Percentiles rank a stretch among this genome's conserved stretches.
phyloP scores from a whole-genome alignment of 2,797 vertebrate species.

The Pteronotus mesoamericanus region DNA sequence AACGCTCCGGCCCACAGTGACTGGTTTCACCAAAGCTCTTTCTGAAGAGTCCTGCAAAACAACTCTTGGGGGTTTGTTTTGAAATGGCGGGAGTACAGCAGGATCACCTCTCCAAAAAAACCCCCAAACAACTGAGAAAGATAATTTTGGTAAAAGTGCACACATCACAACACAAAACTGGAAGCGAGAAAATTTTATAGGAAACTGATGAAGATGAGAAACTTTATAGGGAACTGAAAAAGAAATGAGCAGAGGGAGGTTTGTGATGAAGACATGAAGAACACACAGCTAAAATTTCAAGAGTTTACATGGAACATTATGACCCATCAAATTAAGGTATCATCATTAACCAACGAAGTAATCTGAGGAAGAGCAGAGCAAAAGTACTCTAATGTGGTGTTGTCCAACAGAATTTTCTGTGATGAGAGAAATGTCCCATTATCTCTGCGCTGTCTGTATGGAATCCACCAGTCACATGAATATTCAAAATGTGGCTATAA shows the following conservation, averaged over 20 bases:
- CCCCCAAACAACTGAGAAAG: not conserved
- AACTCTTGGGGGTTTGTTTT: not conserved
- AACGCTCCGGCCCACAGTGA: not conserved
- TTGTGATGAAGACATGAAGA: not conserved
- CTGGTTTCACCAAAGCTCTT: not conserved
- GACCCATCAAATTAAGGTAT: not conserved
- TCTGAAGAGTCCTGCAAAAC: not conserved
- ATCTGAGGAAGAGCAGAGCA: not conserved
- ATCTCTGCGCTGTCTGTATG: not conserved
- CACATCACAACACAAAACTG: not conserved
- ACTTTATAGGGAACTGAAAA: not conserved
- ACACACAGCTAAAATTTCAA: not conserved
- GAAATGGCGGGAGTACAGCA: not conserved
- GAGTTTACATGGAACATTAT: not conserved
- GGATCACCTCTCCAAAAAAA: not conserved
- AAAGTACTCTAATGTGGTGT: not conserved
- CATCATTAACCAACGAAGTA: not conserved
- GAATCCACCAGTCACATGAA: not conserved
- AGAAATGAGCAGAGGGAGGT: not conserved
- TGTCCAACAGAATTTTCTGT: not conserved
- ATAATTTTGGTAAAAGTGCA: not conserved
- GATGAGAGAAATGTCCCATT: not conserved
- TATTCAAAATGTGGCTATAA: not conserved
- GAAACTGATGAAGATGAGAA: not conserved
- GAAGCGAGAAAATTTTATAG: slow-evolving; percentile 34